These are phyloP conservation scores for Euwallacea similis DNA, from an alignment of 1,140 invertebrate genomes.

Conservation along the genomic window DNA sequence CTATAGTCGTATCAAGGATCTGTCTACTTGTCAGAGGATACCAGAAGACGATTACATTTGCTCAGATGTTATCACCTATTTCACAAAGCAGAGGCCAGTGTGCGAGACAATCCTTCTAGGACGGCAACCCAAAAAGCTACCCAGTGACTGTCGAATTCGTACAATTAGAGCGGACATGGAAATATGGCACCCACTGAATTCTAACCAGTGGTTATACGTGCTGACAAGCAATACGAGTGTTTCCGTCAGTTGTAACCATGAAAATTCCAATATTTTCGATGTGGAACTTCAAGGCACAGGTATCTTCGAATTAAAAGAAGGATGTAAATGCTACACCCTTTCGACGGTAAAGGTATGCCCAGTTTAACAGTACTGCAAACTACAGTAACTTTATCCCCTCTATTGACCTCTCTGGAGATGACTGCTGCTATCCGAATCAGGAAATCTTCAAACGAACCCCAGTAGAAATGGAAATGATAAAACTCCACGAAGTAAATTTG, in stretches of 20 bases:
- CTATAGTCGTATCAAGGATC: conserved; percentile 20
- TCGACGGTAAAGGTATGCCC: conserved; percentile 14
- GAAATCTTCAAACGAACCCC: not conserved
- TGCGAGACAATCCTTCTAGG: conserved; percentile 6
- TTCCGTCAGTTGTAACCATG: conserved; percentile 7
- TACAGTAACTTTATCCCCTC: conserved; percentile 24
- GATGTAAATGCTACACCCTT: conserved; percentile 33
- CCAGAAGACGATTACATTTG: conserved; percentile 1
- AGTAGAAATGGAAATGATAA: conserved; percentile 22
- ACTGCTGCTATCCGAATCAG: conserved; percentile 8
- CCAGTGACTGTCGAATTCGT: conserved; percentile 2
- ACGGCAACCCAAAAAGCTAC: not conserved
- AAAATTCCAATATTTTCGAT: conserved; percentile 1
- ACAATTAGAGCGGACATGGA: conserved; percentile 10
- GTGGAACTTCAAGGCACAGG: conserved; percentile 13
- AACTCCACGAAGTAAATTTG: conserved; percentile 11
- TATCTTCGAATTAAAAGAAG: conserved; percentile 11
- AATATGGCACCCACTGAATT: conserved; percentile 15
- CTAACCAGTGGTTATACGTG: conserved; percentile 21
- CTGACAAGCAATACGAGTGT: not conserved
- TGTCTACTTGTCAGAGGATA: conserved; percentile 3
- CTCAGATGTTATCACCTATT: not conserved
- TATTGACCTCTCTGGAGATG: conserved; percentile 25
- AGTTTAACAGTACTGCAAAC: conserved; percentile 14
- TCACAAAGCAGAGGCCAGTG: conserved; percentile 5